Percentiles rank a stretch among this genome's conserved stretches.
phyloP scores from a whole-genome alignment of 2,113 vertebrate species.

The Aspiorhynchus laticeps region DNA sequence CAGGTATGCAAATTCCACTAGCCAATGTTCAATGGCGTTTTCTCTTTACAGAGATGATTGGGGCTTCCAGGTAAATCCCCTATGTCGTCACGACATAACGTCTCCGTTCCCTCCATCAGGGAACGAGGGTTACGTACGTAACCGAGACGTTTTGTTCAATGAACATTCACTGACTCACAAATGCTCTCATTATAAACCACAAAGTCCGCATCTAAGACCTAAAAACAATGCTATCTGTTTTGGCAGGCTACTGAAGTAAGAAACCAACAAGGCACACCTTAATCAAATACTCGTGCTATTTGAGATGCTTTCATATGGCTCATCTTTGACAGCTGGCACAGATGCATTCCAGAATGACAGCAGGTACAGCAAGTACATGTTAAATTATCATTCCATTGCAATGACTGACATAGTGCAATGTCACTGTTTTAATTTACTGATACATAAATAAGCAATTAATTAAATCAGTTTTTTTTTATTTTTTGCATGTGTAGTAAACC shows the following conservation, averaged over 20 bases:
- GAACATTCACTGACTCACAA: neutral
- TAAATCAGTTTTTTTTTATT: too few relatives aligned
- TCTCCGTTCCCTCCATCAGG: too few relatives aligned
- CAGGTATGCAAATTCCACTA: too few relatives aligned
- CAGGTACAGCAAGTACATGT: neutral
- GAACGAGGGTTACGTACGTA: too few relatives aligned
- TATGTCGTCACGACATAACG: too few relatives aligned
- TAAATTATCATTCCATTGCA: neutral
- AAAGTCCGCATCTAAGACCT: neutral
- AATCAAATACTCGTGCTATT: neutral
- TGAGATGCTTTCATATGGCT: neutral
- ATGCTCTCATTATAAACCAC: neutral
- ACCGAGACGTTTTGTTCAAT: neutral
- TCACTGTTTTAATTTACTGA: neutral
- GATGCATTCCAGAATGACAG: neutral
- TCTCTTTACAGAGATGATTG: too few relatives aligned
- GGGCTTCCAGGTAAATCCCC: too few relatives aligned
- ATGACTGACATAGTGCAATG: neutral
- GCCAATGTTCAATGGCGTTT: too few relatives aligned
- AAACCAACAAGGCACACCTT: neutral
- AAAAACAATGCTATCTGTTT: neutral
- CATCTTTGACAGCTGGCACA: neutral
- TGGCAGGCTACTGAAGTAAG: neutral
- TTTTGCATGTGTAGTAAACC: neutral
- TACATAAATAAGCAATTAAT: neutral